phyloP scores from a whole-genome alignment of 2,888 invertebrate genomes.

The Oscheius onirici region DNA sequence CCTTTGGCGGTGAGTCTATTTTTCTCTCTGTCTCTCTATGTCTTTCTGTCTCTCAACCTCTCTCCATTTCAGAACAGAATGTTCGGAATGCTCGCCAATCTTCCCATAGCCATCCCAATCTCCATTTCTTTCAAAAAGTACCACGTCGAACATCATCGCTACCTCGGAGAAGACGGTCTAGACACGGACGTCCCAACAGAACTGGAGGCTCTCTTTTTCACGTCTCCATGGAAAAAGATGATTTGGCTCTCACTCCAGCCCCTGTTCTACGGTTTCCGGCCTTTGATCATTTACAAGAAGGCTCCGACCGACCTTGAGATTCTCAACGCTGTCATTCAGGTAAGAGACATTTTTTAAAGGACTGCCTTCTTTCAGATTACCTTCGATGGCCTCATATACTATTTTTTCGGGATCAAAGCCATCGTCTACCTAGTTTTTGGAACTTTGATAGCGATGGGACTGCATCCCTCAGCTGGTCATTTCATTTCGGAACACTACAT shows the following conservation, averaged over 20 bases:
- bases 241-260: conserved; percentile 92
- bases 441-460: conserved; percentile 72
- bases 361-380: conserved; percentile 76
- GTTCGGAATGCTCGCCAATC: conserved; percentile 92
- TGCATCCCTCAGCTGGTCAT: conserved; percentile 84
- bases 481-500: conserved; percentile 99
- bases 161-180: conserved; percentile 84
- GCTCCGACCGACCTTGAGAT: conserved; percentile 82
- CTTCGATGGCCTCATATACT: conserved; percentile 84
- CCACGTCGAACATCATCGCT: conserved; percentile 90
- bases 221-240: conserved; percentile 88
- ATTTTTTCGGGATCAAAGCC: conserved; percentile 79
- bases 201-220: conserved; percentile 90
- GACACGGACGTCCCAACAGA: conserved; percentile 95
- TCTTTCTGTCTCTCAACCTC: neutral
- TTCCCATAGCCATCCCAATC: conserved; percentile 92
- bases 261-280: conserved; percentile 91
- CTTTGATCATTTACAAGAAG: conserved; percentile 76
- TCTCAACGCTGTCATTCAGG: conserved; percentile 83
- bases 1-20: conserved; percentile 44
- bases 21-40: neutral
- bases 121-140: conserved; percentile 95
- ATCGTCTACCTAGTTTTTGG: conserved; percentile 86
- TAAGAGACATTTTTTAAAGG: conserved; percentile 22
- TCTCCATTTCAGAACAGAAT: conserved; percentile 78